Conservation (phyloP, 2,888 invertebrate genomes). For the Branchipolynoe longqiensis region DNA sequence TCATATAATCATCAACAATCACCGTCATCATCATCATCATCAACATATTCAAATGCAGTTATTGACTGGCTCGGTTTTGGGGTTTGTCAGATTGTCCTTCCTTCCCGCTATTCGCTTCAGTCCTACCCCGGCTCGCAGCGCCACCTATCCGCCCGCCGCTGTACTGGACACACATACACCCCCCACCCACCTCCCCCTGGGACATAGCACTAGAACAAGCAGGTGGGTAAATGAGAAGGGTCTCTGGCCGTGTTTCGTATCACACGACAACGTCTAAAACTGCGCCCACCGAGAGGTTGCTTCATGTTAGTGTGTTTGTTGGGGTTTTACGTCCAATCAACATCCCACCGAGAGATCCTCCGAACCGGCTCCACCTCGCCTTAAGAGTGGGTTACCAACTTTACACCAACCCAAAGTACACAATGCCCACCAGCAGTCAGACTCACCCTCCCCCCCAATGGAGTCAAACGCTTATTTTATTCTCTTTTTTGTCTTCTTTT, state of each 20-base stretch:
- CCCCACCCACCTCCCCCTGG: constrained; percentile 33
- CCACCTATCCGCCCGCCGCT: background rate
- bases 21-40: too few species aligned
- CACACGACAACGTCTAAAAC: background rate
- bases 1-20: too few species aligned
- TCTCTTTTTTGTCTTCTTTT: too few species aligned
- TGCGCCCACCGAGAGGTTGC: too few species aligned
- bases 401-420: background rate
- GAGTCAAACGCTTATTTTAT: constrained; percentile 33
- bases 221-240: constrained; percentile 35
- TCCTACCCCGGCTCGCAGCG: background rate
- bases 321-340: too few species aligned
- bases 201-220: constrained; percentile 46
- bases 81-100: background rate
- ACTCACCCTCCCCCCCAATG: background rate
- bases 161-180: constrained; percentile 27
- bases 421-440: constrained; percentile 1
- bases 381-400: constrained; percentile 12
- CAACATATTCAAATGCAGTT: constrained; percentile 40
- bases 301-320: too few species aligned
- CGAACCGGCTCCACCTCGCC: background rate
- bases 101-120: background rate
- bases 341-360: background rate
- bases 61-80: constrained; percentile 39
- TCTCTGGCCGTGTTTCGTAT: constrained; percentile 11